Conservation (phyloP, 2,797 vertebrate species). For the Notolepis coatsorum region DNA sequence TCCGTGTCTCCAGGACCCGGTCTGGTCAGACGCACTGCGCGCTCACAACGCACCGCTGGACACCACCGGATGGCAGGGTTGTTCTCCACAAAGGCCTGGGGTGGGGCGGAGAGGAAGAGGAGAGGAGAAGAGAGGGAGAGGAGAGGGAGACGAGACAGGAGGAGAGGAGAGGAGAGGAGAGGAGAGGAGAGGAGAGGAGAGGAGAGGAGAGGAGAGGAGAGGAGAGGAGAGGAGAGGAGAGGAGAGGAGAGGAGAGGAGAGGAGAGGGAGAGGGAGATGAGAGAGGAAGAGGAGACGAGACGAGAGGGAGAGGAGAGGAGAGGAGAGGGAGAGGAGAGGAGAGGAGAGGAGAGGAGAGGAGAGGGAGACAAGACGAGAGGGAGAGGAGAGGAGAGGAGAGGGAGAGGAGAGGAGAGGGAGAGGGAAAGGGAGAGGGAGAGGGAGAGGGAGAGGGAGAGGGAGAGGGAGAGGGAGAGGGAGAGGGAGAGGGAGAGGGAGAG, state of each 20-base stretch:
- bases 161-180: neutral
- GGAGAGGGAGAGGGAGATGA: too few species aligned
- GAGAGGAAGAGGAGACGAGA: neutral
- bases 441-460: too few species aligned
- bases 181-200: neutral
- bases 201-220: neutral
- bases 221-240: neutral
- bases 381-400: too few species aligned
- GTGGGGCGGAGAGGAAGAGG: neutral
- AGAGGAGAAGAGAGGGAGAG: neutral
- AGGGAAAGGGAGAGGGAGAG: too few species aligned
- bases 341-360: neutral
- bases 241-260: too few species aligned
- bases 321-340: neutral
- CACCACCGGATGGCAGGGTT: constrained; percentile 99
- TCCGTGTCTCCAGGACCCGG: constrained; percentile 91
- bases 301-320: neutral
- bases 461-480: too few species aligned
- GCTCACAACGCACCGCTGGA: constrained; percentile 94
- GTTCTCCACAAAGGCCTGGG: constrained; percentile 99
- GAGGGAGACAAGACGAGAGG: too few species aligned
- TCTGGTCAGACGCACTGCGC: constrained; percentile 93
- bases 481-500: too few species aligned
- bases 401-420: too few species aligned
- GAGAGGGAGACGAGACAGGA: neutral